Evolutionary conservation across 1,140 invertebrate genomes (phyloP), one percentile per base, ranked within the genome.

Genomic region (Patella vulgata): DNA sequence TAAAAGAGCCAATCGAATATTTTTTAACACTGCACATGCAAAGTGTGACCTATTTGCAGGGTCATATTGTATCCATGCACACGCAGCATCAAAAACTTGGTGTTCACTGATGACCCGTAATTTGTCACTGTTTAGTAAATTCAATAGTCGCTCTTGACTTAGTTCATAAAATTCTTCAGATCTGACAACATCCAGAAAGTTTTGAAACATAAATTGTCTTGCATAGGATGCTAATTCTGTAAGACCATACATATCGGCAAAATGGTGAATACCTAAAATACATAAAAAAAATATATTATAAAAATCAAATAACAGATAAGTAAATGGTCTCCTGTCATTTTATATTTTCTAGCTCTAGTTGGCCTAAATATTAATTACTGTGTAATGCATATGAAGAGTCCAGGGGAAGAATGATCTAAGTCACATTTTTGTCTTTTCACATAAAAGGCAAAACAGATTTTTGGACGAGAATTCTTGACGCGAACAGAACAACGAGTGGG

Each of bases 71-170:
- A 82, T 60, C 81, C 81, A 82, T 1, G 68, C 59, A 8, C 68
- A 71, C 0, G 74, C 75, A 1, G 81, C 79, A 47, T 82, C 78
- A 61, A 78, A 76, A 56, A 97, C 93, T 90, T 93, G 73, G n/a
- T 71, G 63, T 53, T 81, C 79, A 42, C 67, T 67, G 12, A 64
- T 71, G 17, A 82, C 81, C 44, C 79, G 77, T 12, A 82, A 64
- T 50, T 76, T 75, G 48, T 82, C 78, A 69, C 75, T 78, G 51
- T 75, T 72, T 17, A 82, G 62, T 44, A 82, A 33, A 23, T 68
- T 59, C 8, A 79, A 56, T 14, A 82, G 56, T 27, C 73, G 54
- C n/a, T 79, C 75, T 55, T 81, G 78, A 11, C 72, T 66, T 11
- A 82, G 66, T 27, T 81, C 77, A 30, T 81, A 52, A 63, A 80